Base-by-base conservation (phyloP, 2,888 invertebrate species). In the Pollenia angustigena region DNA sequence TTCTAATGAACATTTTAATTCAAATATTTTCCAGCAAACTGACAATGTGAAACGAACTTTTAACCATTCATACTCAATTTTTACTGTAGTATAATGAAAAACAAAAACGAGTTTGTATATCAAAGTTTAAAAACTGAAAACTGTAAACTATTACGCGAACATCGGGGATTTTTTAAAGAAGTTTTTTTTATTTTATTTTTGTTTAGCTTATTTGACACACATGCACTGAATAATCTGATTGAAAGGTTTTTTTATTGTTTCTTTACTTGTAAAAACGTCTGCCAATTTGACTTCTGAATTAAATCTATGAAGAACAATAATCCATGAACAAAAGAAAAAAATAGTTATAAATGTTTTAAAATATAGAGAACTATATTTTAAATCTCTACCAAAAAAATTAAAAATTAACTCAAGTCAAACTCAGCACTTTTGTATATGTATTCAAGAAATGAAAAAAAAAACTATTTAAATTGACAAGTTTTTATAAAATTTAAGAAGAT, bases 161-260 rank as follows among this genome's bases (percentile, higher is more conserved):
- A 54, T 42, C 8, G n/a, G 18, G 8, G 54, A 18, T 71, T 40
- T 69, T 6, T n/a, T 10, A 0, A 11, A 8, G 9, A 16, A 12
- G 16, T 0, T 50, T 68, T 9, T 40, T 40, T 23, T 58, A 52
- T 32, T 62, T 52, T 18, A 4, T 58, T 68, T 58, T 56, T 40
- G 56, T 52, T 52, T 54, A 54, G 54, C 50, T 42, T 42, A 72
- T 64, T 72, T 66, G 72, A 72, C 72, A 81, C 72, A 64, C 40
- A 64, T 81, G 52, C 48, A 58, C 48, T 32, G 11, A 44, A 16
- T 62, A 54, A 72, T 54, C 71, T 18, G 71, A 62, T 62, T 54
- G 11, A 60, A 32, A 62, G n/a, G 18, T 50, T 42, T 23, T 44
- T 52, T 50, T 79, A 4, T 64, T 18, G 18, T 8, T 44, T 18